Evolutionary conservation across 2,797 vertebrate genomes (phyloP), one percentile per base, ranked within the genome.

Genomic region (Gymnothorax javanicus): DNA sequence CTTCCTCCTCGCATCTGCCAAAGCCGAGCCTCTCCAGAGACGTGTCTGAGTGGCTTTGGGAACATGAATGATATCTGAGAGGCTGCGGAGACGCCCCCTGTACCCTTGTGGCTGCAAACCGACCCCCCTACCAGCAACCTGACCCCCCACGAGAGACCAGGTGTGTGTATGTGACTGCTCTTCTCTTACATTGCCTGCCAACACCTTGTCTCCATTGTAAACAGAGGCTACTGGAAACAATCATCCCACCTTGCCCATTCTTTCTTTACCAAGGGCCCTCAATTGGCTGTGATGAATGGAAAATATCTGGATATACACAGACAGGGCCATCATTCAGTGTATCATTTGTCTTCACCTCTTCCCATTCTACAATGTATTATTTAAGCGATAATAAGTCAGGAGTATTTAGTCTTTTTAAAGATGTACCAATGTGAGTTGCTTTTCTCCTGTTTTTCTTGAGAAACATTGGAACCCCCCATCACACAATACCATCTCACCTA

Each of bases 71-170:
- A n/a, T 23, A 85, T 50, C 84, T 90, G 85, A 88, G 87, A 90
- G 13, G 75, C 85, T 79, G 13, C 17, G 73, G 73, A 77, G 33
- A 92, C 52, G 9, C 52, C 77, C 77, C 75, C 75, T 52, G 11
- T 23, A 90, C 89, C 83, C 27, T 0, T 85, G 75, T 20, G 58
- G 1, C 33, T 83, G 93, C 86, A 95, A 95, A 87, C 86, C 2
- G 87, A 95, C 91, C 93, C 94, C 86, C 73, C 87, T 73, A 87
- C 89, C 91, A 64, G 93, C 91, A 93, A 95, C 90, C 82, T 50
- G 50, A 94, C 89, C 92, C 85, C 87, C 84, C 57, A 43, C 83
- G 83, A 89, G 90, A 91, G 91, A 91, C 87, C 77, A 75, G 86
- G 89, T 60, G 73, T 27, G 84, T 75, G 75, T 69, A 82, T 83